Base-by-base conservation (phyloP, 2,888 invertebrate genomes). In the Zeuzera pyrina region DNA sequence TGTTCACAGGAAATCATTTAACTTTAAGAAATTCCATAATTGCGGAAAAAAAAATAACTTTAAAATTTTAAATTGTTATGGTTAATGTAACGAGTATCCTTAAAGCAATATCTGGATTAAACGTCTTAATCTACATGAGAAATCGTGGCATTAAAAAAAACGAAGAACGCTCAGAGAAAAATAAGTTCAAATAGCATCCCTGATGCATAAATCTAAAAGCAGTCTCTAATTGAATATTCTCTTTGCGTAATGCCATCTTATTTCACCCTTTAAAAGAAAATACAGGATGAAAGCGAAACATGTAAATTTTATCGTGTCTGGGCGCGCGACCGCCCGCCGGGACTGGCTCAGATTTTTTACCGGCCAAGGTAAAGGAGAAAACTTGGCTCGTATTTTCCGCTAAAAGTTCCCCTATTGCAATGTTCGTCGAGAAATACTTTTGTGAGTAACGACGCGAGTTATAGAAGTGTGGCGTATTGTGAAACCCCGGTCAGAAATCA, bases 191-290 rank as follows among this genome's bases (percentile, higher is more conserved):
- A 60, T 52, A 44, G 49, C 52, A 43, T 48, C 50, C 45, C 50
- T 42, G 48, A 57, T 52, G 57, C 65, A 73, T 69, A 69, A 77
- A 78, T 76, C 71, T 68, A 62, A 63, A 63, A 64, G 57, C 62
- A 63, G 57, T 55, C 67, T 71, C 69, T 77, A 77, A 81, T 79
- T 81, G 73, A 79, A 79, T 79, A 81, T 81, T 81, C 79, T 66
- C 65, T 74, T 73, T 74, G 67, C 72, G 74, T 72, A 76, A 74
- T 67, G 55, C 64, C 62, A 60, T 66, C 71, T 74, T 76, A 74
- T 66, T 79, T 71, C 69, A 77, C 77, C 78, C 78, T 72, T 79
- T 76, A 77, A 76, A 79, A 76, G 72, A 78, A 81, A 81, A 76
- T 78, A 77, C 65, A 73, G 66, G 61, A 66, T 60, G 65, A 64